Evolutionary conservation across 2,888 invertebrate species (phyloP).

Genomic region (Hyles lineata): DNA sequence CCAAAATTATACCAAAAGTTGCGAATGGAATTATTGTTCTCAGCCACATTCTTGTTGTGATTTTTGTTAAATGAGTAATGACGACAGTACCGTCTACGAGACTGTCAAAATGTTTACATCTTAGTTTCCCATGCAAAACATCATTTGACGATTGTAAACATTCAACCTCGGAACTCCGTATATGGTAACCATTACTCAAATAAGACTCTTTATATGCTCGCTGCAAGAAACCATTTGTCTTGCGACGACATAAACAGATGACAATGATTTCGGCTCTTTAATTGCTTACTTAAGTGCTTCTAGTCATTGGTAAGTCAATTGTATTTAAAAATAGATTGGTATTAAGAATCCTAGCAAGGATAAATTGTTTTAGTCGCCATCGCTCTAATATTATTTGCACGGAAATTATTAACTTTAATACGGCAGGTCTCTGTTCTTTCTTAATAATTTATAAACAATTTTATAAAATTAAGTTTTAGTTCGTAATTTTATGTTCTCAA

Average conservation of each 20-base stretch:
- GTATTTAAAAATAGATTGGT: constrained; percentile 10
- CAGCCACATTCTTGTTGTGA: too few species aligned
- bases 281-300: constrained; percentile 4
- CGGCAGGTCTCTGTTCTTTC: too few species aligned
- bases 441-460: too few species aligned
- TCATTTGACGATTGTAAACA: neutral
- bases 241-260: constrained; percentile 28
- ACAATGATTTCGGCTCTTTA: constrained; percentile 22
- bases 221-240: constrained; percentile 29
- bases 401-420: too few species aligned
- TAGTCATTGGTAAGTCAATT: neutral
- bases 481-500: too few species aligned
- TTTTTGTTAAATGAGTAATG: too few species aligned
- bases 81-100: too few species aligned
- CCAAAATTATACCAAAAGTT: too few species aligned
- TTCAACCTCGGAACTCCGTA: constrained; percentile 3
- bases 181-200: constrained; percentile 24
- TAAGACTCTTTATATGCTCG: constrained; percentile 32
- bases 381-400: too few species aligned
- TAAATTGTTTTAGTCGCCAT: neutral
- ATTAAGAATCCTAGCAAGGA: neutral
- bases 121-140: neutral
- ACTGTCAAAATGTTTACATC: too few species aligned
- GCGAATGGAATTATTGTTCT: too few species aligned
- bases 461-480: too few species aligned